Evolutionary conservation across 2,888 invertebrate genomes (phyloP), one percentile per base, ranked within the genome.

Genomic region (Brachynemurus nebulosus): DNA sequence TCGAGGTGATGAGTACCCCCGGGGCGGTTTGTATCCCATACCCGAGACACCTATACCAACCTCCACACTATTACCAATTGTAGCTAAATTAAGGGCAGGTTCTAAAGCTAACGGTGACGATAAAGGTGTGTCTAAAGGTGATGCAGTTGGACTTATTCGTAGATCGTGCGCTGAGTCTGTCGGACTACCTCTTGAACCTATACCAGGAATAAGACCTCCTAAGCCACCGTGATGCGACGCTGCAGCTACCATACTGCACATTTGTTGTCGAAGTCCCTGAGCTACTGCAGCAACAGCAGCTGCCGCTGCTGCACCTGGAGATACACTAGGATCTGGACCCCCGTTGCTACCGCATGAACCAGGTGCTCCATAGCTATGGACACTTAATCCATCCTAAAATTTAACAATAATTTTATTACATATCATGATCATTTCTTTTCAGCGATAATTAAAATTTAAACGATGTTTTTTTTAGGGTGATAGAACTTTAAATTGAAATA

Each of bases 271-370:
- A 46, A 88, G 69, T 35, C 85, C 85, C 66, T 86, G 86, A 12
- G 88, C 88, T 44, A 88, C 86, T 14, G 85, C 85, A 9, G 86
- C 86, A 33, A 86, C 86, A 27, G 88, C 88, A 25, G 86, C 86
- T 41, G 86, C 85, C 36, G 81, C 79, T 14, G 86, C 85, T 9
- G 81, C 80, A 44, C 74, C 74, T 41, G 79, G 78, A 4, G 79
- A 77, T 48, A 73, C 71, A 16, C 70, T 71, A 40, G 70, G 68
- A 55, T 72, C 72, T 45, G 72, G 69, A 40, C 71, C 71, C 63
- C 70, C 60, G 70, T 74, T 60, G 63, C 70, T 60, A 70, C 74
- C 60, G 55, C 65, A 55, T 65, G 72, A 44, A 69, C 72, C 61
- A 69, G 66, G 2, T 65, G 63, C 52, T 69, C 70, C 47, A 16